A percentile compares a stretch with the other conserved stretches of the same genome.
phyloP scores from a whole-genome alignment of 2,113 vertebrate species.

The Mola mola region DNA sequence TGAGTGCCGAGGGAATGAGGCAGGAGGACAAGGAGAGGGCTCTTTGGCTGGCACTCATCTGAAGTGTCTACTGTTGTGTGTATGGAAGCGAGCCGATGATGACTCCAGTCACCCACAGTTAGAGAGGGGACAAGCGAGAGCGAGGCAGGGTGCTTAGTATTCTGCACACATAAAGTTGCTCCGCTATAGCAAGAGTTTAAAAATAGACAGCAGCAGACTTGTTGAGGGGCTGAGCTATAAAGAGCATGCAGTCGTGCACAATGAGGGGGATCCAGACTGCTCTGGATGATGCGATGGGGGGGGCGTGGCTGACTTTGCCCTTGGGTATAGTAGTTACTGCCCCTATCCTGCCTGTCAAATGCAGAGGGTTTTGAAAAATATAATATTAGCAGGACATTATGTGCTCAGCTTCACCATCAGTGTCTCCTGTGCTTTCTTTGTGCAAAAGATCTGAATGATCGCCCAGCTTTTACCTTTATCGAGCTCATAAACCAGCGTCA shows the following conservation, averaged over 20 bases:
- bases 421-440: neutral
- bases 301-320: neutral
- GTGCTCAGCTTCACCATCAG: neutral
- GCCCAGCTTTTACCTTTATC: neutral
- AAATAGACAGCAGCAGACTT: slow-evolving; percentile 71
- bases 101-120: slow-evolving; percentile 47
- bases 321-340: slow-evolving; percentile 11
- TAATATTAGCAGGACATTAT: neutral
- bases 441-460: too few relatives aligned
- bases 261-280: slow-evolving; percentile 37
- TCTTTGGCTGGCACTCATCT: slow-evolving; percentile 55
- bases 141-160: slow-evolving; percentile 62
- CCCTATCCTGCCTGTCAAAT: neutral
- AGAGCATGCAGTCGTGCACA: slow-evolving; percentile 21
- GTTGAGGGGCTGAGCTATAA: slow-evolving; percentile 56
- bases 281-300: slow-evolving; percentile 16
- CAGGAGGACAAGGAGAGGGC: slow-evolving; percentile 27
- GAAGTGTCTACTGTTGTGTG: slow-evolving; percentile 45
- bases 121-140: slow-evolving; percentile 46
- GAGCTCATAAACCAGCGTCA: neutral
- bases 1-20: neutral
- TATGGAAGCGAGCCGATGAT: slow-evolving; percentile 48
- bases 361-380: neutral
- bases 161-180: slow-evolving; percentile 67
- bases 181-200: slow-evolving; percentile 72